Percentiles rank a stretch among this genome's conserved stretches.
Conservation (phyloP, 2,113 vertebrate genomes). For the Anhinga anhinga region DNA sequence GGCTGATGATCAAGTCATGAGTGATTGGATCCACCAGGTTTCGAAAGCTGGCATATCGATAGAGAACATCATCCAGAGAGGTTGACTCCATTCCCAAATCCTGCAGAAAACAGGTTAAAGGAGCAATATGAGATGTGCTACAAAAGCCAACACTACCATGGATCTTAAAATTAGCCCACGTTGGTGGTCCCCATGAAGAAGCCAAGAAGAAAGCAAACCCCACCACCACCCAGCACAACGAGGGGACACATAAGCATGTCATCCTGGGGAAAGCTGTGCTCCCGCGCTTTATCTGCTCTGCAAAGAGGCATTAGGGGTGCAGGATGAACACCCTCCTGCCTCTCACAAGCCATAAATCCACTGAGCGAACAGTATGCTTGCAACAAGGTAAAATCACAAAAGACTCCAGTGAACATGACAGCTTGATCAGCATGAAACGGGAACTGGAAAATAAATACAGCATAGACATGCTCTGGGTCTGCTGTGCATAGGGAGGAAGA, state of each 20-base stretch:
- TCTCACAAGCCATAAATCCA: not conserved
- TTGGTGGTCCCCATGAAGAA: not conserved
- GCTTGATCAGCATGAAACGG: not conserved
- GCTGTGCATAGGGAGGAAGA: not conserved
- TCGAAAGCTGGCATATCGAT: constrained; percentile 96
- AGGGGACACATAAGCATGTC: fast-evolving
- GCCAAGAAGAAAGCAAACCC: not conserved
- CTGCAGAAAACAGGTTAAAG: constrained; percentile 72
- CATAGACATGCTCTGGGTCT: not conserved
- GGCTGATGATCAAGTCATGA: constrained; percentile 95
- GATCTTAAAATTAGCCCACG: not conserved
- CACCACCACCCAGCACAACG: not conserved
- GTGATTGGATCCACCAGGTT: constrained; percentile 99
- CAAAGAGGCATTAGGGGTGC: not conserved
- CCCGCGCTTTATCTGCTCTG: not conserved
- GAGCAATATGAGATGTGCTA: not conserved
- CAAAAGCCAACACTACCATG: fast-evolving
- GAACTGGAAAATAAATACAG: not conserved
- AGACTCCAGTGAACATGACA: not conserved
- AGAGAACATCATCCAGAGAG: constrained; percentile 94
- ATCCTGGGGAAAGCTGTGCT: not conserved
- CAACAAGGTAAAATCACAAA: not conserved
- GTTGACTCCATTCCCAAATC: constrained; percentile 98
- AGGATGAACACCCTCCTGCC: not conserved
- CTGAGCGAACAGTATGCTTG: fast-evolving